phyloP scores from a whole-genome alignment of 2,797 vertebrate genomes.

The Enteromius radiatus region DNA sequence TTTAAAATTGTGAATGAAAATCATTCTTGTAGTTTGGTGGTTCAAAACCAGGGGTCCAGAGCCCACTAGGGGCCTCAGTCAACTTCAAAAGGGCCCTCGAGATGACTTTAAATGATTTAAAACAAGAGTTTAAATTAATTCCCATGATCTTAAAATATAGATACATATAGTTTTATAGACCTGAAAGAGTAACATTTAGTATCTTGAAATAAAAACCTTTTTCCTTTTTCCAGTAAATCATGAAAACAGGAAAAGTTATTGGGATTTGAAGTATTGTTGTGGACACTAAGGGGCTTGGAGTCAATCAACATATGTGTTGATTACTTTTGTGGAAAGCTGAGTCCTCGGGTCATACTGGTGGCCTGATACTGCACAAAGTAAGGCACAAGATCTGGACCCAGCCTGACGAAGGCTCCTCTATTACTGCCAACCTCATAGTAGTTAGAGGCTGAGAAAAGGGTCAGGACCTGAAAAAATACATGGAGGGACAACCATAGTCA shows the following conservation, averaged over 20 bases:
- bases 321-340: slow-evolving; percentile 88
- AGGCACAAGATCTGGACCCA: slow-evolving; percentile 89
- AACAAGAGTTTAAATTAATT: not conserved
- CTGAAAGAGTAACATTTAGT: not conserved
- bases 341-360: slow-evolving; percentile 82
- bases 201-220: too few relatives aligned
- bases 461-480: slow-evolving; percentile 71
- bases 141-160: not conserved
- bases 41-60: not conserved
- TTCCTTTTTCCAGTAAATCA: not conserved
- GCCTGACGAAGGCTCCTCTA: slow-evolving; percentile 90
- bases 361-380: slow-evolving; percentile 93
- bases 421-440: slow-evolving; percentile 96
- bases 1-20: not conserved
- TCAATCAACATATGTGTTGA: too few relatives aligned
- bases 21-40: not conserved
- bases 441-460: slow-evolving; percentile 86
- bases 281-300: not conserved
- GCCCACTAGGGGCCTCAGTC: not conserved
- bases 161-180: not conserved
- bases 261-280: not conserved
- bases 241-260: not conserved
- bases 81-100: not conserved
- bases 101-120: not conserved
- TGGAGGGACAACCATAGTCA: not conserved